These are phyloP conservation scores for Pagrus major DNA, from an alignment of 2,113 vertebrate species.

Conservation along the genomic window DNA sequence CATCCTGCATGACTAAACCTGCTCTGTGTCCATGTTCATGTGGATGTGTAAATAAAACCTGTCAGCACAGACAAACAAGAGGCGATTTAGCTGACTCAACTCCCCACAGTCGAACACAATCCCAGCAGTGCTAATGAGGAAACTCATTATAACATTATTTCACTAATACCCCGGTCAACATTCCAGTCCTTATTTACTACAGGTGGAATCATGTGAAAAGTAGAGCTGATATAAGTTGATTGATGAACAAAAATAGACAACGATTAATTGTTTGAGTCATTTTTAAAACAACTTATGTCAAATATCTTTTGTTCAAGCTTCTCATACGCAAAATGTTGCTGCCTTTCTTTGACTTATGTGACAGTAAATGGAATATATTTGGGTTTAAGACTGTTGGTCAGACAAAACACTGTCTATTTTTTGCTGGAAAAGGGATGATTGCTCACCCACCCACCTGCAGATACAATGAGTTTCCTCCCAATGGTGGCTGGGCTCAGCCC, in stretches of 20 bases:
- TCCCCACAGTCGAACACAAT: conserved; percentile 21
- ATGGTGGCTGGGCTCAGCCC: too few relatives aligned
- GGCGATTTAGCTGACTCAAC: conserved; percentile 46
- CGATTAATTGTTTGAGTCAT: not conserved
- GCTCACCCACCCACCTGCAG: too few relatives aligned
- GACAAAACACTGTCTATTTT: too few relatives aligned
- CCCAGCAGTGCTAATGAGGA: conserved; percentile 45
- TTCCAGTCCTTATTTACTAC: not conserved
- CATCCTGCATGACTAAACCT: conserved; percentile 22
- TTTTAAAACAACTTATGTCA: not conserved
- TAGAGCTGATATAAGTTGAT: not conserved
- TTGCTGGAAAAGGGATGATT: too few relatives aligned
- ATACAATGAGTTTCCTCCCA: too few relatives aligned
- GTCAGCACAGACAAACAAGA: conserved; percentile 18
- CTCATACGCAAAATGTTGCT: not conserved
- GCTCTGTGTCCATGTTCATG: conserved; percentile 1
- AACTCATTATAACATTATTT: conserved; percentile 40
- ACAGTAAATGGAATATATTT: not conserved
- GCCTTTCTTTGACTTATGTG: not conserved
- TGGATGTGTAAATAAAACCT: conserved; percentile 8
- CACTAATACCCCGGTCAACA: conserved; percentile 12
- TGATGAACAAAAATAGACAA: not conserved
- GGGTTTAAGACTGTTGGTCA: not conserved
- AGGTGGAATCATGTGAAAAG: not conserved
- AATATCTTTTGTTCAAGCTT: not conserved